Conservation (phyloP, 2,888 invertebrate species). For the Leptopterna dolabrata region DNA sequence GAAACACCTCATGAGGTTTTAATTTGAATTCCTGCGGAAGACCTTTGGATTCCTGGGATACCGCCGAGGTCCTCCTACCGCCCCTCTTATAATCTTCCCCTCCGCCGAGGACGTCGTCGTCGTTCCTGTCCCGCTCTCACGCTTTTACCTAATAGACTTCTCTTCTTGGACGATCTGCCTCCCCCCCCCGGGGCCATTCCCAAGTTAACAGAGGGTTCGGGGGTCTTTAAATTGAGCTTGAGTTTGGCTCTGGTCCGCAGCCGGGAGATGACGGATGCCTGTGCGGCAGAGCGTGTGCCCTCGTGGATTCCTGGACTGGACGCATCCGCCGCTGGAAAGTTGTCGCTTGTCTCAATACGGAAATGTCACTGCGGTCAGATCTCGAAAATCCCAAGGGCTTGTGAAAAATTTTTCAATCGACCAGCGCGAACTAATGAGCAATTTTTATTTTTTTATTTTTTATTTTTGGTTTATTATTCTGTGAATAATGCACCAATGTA, state of each 20-base stretch:
- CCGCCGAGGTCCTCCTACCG: background rate
- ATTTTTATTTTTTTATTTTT: too few relatives aligned
- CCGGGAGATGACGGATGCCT: background rate
- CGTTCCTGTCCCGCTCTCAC: constrained; percentile 8
- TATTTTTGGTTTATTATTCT: too few relatives aligned
- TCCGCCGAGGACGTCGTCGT: too few relatives aligned
- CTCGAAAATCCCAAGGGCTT: too few relatives aligned
- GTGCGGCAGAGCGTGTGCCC: background rate
- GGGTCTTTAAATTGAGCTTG: background rate
- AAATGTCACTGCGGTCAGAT: too few relatives aligned
- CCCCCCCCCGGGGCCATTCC: background rate
- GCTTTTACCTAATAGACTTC: constrained; percentile 11
- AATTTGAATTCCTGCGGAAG: constrained; percentile 29
- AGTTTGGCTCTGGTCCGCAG: background rate
- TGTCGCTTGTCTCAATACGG: too few relatives aligned
- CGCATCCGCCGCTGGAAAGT: too few relatives aligned
- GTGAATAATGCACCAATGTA: too few relatives aligned
- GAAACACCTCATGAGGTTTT: constrained; percentile 29
- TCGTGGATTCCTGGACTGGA: background rate
- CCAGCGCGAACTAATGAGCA: too few relatives aligned
- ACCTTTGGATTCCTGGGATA: constrained; percentile 6
- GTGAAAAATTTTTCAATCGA: too few relatives aligned
- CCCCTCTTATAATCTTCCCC: background rate
- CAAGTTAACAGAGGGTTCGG: background rate
- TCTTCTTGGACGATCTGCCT: background rate